Base-by-base conservation (phyloP, 2,797 vertebrate genomes). In the Semaprochilodus insignis region DNA sequence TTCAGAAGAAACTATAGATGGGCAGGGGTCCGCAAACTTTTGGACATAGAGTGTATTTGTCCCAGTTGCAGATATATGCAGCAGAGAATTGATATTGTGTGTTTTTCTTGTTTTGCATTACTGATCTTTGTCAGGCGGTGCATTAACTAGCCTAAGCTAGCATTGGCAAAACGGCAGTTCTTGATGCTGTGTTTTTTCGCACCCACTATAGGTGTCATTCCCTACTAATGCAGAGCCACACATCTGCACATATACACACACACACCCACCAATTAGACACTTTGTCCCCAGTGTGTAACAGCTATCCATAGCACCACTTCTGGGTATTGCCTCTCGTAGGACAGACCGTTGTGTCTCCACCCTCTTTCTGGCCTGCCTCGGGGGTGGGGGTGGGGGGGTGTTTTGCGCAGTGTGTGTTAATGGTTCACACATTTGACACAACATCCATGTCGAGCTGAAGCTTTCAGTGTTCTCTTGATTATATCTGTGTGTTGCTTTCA, bases 321-420 rank as follows among this genome's bases (percentile, higher is more conserved):
- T 78, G 60, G 77, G 51, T 71, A 69, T 34, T 65, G 55, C 7
- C 27, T 88, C 86, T 82, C 84, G 11, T 19, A 78, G 77, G 86
- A 82, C 72, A 65, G 76, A 44, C 62, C 36, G 27, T 60, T 57
- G 19, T 15, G 74, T 75, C 63, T 78, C 69, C 63, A 70, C 79
- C 81, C 75, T 81, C 55, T 87, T 60, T 66, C 16, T 82, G 72
- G 83, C 75, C 72, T 78, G 65, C 90, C 88, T 93, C 31, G 78
- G 51, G 77, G 62, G 86, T 66, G 31, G 3, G 31, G 31, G 31
- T 1, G 31, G 31, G 31, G 31, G 31, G 31, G 31, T 31, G 31
- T 83, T 81, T 71, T 27, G 36, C 62, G 34, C 44, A 10, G 16
- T 57, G 74, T 52, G 69, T 80, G 71, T 83, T 65, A 74, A 76